These are phyloP conservation scores for Todiramphus saurophagus DNA, from an alignment of 2,113 vertebrate genomes.

Conservation along the genomic window DNA sequence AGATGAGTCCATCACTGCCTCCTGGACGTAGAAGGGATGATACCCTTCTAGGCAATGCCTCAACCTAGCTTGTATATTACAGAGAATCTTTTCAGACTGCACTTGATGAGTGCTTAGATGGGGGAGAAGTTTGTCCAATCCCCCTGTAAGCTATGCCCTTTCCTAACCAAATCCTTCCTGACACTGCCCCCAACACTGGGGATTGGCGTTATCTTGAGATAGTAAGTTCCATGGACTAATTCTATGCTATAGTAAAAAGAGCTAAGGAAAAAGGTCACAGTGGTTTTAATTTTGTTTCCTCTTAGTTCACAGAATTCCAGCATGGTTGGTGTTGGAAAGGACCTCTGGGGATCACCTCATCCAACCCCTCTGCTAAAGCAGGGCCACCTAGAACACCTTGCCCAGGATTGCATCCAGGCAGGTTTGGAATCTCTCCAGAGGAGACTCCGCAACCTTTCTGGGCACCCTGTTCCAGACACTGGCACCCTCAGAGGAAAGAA, in stretches of 20 bases:
- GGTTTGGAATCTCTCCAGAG: too few species aligned
- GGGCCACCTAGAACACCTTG: too few species aligned
- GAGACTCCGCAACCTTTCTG: too few species aligned
- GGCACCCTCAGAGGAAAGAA: too few species aligned
- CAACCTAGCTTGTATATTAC: background rate
- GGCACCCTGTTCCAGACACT: too few species aligned
- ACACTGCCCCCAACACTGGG: background rate
- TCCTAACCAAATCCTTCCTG: background rate
- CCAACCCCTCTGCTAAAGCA: too few species aligned
- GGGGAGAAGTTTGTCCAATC: background rate
- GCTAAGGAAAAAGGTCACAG: background rate
- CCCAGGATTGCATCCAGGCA: too few species aligned
- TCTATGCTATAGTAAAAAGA: background rate
- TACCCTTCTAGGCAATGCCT: background rate
- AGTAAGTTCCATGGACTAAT: background rate
- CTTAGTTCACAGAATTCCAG: background rate
- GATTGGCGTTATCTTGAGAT: background rate
- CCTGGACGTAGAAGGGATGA: background rate
- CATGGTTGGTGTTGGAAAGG: too few species aligned
- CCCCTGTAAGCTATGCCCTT: background rate
- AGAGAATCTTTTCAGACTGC: background rate
- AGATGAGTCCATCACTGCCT: background rate
- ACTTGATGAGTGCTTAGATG: background rate
- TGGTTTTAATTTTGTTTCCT: background rate
- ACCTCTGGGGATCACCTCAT: too few species aligned